Conservation (phyloP, 2,797 vertebrate genomes). For the Kryptolebias ocellatus region DNA sequence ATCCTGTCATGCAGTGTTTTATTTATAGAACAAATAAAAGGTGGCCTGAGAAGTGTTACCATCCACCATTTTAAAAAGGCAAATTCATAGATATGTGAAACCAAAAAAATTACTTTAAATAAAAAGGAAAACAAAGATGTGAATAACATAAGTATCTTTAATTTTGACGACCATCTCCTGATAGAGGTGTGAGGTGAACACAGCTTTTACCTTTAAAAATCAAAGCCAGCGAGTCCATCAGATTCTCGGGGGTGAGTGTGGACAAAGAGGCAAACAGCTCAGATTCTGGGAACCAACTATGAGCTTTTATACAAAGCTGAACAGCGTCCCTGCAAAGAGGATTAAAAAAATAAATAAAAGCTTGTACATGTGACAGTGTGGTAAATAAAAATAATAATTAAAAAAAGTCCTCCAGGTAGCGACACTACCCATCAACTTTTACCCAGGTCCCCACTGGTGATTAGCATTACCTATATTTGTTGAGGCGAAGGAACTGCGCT, state of each 20-base stretch:
- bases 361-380: conserved; percentile 18
- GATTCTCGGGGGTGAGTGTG: conserved; percentile 57
- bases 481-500: conserved; percentile 84
- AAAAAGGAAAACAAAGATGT: neutral
- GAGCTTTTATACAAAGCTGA: conserved; percentile 80
- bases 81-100: neutral
- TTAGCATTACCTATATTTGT: conserved; percentile 89
- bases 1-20: neutral
- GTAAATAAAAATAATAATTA: no score
- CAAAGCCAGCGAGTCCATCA: conserved; percentile 83
- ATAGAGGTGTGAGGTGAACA: neutral
- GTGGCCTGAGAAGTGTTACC: neutral
- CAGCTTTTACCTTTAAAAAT: conserved; percentile 88
- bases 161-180: neutral
- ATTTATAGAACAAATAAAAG: neutral
- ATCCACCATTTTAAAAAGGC: neutral
- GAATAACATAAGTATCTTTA: conserved; percentile 3
- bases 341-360: no score
- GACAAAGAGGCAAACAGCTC: conserved; percentile 81
- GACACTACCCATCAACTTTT: conserved; percentile 10
- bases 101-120: neutral
- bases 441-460: conserved; percentile 12
- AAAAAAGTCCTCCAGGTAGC: neutral
- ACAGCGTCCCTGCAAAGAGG: conserved; percentile 85
- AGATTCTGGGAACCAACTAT: conserved; percentile 80